Evolutionary conservation across 2,113 vertebrate genomes (phyloP).

Genomic region (Buteo buteo): DNA sequence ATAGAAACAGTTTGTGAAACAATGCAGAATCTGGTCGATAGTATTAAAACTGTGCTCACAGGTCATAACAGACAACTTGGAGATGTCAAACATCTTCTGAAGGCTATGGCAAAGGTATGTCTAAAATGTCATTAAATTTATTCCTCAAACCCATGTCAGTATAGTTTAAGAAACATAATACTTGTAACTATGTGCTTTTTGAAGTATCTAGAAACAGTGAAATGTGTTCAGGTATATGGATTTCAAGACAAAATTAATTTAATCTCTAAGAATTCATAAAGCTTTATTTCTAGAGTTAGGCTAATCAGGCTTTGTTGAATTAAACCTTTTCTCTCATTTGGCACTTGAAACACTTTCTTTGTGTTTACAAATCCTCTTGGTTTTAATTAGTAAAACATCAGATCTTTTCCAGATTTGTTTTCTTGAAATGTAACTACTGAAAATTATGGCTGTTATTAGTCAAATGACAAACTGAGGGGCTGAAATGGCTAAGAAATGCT

Average conservation of each 20-base stretch:
- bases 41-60: slow-evolving; percentile 91
- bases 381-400: background rate
- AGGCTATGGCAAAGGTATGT: slow-evolving; percentile 96
- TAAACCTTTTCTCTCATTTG: background rate
- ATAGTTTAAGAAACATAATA: background rate
- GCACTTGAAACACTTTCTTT: background rate
- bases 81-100: slow-evolving; percentile 94
- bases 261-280: background rate
- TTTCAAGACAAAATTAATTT: background rate
- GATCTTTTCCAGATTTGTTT: background rate
- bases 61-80: slow-evolving; percentile 93
- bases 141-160: background rate
- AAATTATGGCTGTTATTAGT: background rate
- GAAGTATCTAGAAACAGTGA: background rate
- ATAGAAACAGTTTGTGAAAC: slow-evolving; percentile 88
- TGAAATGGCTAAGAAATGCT: background rate
- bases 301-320: background rate
- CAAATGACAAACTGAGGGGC: background rate
- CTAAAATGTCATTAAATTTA: background rate
- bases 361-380: background rate
- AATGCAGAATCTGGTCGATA: slow-evolving; percentile 92
- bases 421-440: background rate
- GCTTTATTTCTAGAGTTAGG: background rate
- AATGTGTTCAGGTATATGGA: background rate
- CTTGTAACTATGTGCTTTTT: background rate